Evolutionary conservation across 2,113 vertebrate genomes (phyloP), one percentile per base, ranked within the genome.

Genomic region (Melanotaenia duboulayi): DNA sequence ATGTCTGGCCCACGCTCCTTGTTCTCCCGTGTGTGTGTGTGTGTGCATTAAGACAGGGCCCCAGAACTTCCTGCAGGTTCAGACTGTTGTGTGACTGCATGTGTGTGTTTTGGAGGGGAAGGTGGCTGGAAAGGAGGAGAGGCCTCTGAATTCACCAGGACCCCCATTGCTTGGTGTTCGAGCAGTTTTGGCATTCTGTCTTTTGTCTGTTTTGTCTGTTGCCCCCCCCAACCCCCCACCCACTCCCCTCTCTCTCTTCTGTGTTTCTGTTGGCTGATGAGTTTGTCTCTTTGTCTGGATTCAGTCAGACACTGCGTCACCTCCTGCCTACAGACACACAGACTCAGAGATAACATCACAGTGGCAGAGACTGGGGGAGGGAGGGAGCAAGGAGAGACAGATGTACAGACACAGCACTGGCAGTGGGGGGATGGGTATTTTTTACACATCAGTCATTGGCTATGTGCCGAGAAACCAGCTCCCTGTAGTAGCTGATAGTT

Each of bases 291-390:
- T 94, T 95, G 94, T 93, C 93, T 94, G 92, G 89, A 88, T 92
- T 89, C 91, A 92, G 93, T 91, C 93, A 94, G 94, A 95, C 94
- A 95, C 93, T 95, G 94, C 94, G 94, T 95, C 94, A 94, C 92
- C 93, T 93, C 93, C 92, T 94, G 94, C 94, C 91, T 94, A 94
- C 94, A 94, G 93, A 94, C 94, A 93, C 91, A 93, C 93, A 94
- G 93, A 94, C 93, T 89, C 89, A 52, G 90, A 94, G 94, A 94
- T 94, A 95, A 92, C 94, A 94, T 94, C 92, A 89, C 92, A 92
- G 91, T 93, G 94, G 91, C 91, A 94, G 87, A 90, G 90, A 90
- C 85, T 65, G 87, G 61, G 83, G 74, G 84, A 82, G 81, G 60
- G 68, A 39, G 71, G 68, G 61, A 50, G 79, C 37, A 74, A 75